Conservation (phyloP, 2,888 invertebrate species). For the Synanthedon vespiformis region DNA sequence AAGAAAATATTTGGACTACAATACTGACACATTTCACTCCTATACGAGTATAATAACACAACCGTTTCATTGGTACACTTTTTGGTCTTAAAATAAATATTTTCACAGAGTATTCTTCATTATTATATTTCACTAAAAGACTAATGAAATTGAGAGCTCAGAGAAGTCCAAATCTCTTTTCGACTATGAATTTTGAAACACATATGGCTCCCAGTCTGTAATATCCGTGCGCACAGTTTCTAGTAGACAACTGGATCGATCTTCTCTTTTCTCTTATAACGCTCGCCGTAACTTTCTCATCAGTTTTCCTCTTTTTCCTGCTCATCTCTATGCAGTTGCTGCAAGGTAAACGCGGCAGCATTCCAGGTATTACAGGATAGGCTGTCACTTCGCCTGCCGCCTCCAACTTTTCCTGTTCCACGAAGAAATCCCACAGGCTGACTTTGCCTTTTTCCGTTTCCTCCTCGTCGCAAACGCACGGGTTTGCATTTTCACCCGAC, state of each 20-base stretch:
- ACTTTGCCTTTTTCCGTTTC: not conserved
- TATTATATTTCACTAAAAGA: no score
- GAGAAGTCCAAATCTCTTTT: not conserved
- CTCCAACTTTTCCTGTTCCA: not conserved
- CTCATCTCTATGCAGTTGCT: conserved; percentile 16
- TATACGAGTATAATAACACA: no score
- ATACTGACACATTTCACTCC: no score
- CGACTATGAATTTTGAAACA: not conserved
- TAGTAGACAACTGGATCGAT: not conserved
- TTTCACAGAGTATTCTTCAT: no score
- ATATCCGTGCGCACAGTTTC: not conserved
- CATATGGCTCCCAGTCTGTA: not conserved
- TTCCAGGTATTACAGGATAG: conserved; percentile 11
- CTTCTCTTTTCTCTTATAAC: not conserved
- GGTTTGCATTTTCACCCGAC: not conserved
- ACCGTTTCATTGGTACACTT: no score
- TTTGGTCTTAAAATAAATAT: no score
- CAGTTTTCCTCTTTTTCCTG: not conserved
- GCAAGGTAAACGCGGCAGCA: conserved; percentile 17
- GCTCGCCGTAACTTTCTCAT: not conserved
- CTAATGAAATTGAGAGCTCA: not conserved
- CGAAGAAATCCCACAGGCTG: not conserved
- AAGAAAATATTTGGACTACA: no score
- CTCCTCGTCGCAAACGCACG: not conserved
- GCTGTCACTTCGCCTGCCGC: not conserved